phyloP scores from a whole-genome alignment of 2,113 vertebrate species.

The Pyrgilauda ruficollis region DNA sequence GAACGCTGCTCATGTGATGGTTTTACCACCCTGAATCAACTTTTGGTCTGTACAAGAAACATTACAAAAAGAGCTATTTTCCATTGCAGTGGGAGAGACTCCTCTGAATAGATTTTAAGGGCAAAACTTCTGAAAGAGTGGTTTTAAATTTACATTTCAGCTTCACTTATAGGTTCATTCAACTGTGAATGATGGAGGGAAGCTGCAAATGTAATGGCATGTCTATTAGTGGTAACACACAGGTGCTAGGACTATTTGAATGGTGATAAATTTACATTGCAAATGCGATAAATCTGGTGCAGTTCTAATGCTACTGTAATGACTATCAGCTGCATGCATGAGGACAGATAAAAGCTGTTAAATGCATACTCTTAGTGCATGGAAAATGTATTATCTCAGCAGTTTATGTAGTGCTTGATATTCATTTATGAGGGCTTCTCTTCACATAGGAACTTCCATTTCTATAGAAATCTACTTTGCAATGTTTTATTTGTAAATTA shows the following conservation, averaged over 20 bases:
- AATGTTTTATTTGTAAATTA: slow-evolving; percentile 40
- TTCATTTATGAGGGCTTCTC: slow-evolving; percentile 31
- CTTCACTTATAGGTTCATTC: slow-evolving; percentile 7
- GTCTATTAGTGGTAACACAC: slow-evolving; percentile 27
- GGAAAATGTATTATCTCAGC: slow-evolving; percentile 45
- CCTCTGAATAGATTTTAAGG: not conserved
- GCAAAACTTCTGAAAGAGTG: not conserved
- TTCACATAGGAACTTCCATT: not conserved
- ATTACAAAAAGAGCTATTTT: not conserved
- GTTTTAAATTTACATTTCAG: slow-evolving; percentile 20
- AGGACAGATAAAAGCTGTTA: slow-evolving; percentile 37
- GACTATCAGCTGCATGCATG: slow-evolving; percentile 55
- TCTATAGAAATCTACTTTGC: slow-evolving; percentile 25
- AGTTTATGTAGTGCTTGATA: slow-evolving; percentile 34
- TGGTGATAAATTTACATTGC: slow-evolving; percentile 60
- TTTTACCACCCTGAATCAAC: not conserved
- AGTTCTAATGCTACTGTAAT: slow-evolving; percentile 47
- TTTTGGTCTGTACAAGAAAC: not conserved
- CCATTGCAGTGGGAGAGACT: not conserved
- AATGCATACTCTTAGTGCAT: slow-evolving; percentile 31
- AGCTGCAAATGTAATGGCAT: not conserved
- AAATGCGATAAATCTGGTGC: slow-evolving; percentile 55
- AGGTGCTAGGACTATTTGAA: slow-evolving; percentile 46
- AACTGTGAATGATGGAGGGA: not conserved
- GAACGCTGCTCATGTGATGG: not conserved